A percentile compares a stretch with the other conserved stretches of the same genome.
Evolutionary conservation across 2,113 vertebrate genomes (phyloP).

Genomic region (Platichthys flesus): DNA sequence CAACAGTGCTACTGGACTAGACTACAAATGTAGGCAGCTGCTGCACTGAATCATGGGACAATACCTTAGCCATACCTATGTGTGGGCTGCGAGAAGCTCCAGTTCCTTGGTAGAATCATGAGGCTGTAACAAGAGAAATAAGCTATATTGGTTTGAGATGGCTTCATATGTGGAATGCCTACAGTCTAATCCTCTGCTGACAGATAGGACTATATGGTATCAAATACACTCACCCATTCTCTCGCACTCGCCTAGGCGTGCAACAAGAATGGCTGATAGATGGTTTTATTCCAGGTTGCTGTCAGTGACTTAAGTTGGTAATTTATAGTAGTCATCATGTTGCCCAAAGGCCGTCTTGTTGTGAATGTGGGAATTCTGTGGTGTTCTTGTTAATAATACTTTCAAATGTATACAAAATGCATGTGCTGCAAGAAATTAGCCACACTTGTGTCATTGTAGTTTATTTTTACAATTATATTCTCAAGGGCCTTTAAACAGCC

Average conservation of each 20-base stretch:
- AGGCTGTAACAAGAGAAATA: slow-evolving; percentile 81
- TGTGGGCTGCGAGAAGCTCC: slow-evolving; percentile 51
- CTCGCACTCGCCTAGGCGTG: slow-evolving; percentile 58
- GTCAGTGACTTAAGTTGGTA: slow-evolving; percentile 46
- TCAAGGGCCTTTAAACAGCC: neutral
- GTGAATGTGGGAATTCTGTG: slow-evolving; percentile 66
- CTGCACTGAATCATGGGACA: slow-evolving; percentile 47
- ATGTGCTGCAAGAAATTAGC: neutral
- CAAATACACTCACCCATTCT: slow-evolving; percentile 82
- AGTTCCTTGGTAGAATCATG: slow-evolving; percentile 68
- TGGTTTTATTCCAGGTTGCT: slow-evolving; percentile 54
- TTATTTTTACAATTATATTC: neutral
- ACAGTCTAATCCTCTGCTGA: slow-evolving; percentile 86
- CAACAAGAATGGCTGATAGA: slow-evolving; percentile 76
- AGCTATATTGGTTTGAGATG: slow-evolving; percentile 81
- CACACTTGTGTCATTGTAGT: neutral
- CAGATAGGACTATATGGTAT: slow-evolving; percentile 84
- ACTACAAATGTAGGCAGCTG: slow-evolving; percentile 62
- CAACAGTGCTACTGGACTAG: slow-evolving; percentile 44
- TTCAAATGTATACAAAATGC: slow-evolving; percentile 20
- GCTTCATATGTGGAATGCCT: slow-evolving; percentile 83
- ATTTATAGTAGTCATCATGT: slow-evolving; percentile 73
- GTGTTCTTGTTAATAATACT: slow-evolving; percentile 24
- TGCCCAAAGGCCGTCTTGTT: slow-evolving; percentile 68
- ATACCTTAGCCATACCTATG: slow-evolving; percentile 52